These are phyloP conservation scores for Tachypleus tridentatus DNA, from an alignment of 1,140 invertebrate genomes.

Conservation along the genomic window DNA sequence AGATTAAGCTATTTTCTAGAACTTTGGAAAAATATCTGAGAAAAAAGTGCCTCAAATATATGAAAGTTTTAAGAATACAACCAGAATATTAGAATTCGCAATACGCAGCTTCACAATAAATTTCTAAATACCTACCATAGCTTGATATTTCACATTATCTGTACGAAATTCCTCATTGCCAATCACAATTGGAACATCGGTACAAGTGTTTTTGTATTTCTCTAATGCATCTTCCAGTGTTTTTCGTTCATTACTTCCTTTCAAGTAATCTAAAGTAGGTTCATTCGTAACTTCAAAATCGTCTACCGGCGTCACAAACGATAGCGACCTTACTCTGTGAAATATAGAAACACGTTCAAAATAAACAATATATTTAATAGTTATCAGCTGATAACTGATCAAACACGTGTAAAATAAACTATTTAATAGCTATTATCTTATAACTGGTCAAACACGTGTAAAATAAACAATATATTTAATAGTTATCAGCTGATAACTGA, in stretches of 20 bases:
- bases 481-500: no score
- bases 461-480: no score
- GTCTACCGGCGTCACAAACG: conserved; percentile 30
- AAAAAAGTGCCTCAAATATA: conserved; percentile 5
- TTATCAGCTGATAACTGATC: no score
- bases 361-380: no score
- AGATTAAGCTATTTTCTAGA: neutral
- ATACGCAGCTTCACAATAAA: conserved; percentile 9
- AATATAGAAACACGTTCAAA: no score
- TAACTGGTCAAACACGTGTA: no score
- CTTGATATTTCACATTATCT: conserved; percentile 58
- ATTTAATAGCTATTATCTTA: no score
- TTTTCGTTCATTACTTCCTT: conserved; percentile 65
- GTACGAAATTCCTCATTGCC: conserved; percentile 73
- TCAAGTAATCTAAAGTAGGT: conserved; percentile 63
- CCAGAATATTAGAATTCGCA: no score
- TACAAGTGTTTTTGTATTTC: conserved; percentile 46
- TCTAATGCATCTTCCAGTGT: conserved; percentile 60
- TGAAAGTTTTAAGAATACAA: no score
- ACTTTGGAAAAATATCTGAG: conserved; percentile 13
- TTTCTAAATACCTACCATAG: conserved; percentile 42
- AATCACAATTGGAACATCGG: conserved; percentile 86
- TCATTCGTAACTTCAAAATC: conserved; percentile 68
- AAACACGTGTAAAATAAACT: no score
- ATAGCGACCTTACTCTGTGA: no score